Conservation (phyloP, 2,113 vertebrate species). For the Hemichromis elongatus region DNA sequence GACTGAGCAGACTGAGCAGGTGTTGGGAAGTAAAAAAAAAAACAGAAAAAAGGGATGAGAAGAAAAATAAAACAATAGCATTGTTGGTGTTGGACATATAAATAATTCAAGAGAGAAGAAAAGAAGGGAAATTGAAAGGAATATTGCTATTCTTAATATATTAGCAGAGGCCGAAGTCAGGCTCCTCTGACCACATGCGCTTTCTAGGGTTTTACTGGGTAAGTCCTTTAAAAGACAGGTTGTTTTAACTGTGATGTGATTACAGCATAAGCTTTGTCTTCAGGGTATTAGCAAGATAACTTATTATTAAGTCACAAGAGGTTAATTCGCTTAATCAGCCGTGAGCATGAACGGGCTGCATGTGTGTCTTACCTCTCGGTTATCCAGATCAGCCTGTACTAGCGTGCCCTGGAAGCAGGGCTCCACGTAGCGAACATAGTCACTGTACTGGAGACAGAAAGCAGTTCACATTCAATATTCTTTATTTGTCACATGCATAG, state of each 20-base stretch:
- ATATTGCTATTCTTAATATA: neutral
- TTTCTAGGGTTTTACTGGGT: neutral
- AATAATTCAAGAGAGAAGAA: neutral
- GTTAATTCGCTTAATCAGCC: slow-evolving; percentile 41
- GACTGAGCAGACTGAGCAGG: slow-evolving; percentile 14
- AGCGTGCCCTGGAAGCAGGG: slow-evolving; percentile 93
- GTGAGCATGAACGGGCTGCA: neutral
- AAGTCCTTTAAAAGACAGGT: neutral
- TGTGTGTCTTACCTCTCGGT: slow-evolving; percentile 83
- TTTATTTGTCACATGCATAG: no score
- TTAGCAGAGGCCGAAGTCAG: neutral
- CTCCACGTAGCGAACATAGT: slow-evolving; percentile 90
- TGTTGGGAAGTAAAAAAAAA: neutral
- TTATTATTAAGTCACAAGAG: slow-evolving; percentile 4
- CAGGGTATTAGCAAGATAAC: slow-evolving; percentile 1
- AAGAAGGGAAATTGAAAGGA: neutral
- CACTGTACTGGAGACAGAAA: slow-evolving; percentile 81
- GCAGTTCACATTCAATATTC: no score
- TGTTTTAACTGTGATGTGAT: slow-evolving; percentile 13
- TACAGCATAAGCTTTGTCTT: neutral
- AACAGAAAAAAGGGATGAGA: neutral
- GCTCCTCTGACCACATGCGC: neutral
- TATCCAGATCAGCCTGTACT: slow-evolving; percentile 93
- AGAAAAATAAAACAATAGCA: neutral
- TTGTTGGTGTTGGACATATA: neutral